Evolutionary conservation across 2,888 invertebrate species (phyloP).

Genomic region (Uropetala carovei): DNA sequence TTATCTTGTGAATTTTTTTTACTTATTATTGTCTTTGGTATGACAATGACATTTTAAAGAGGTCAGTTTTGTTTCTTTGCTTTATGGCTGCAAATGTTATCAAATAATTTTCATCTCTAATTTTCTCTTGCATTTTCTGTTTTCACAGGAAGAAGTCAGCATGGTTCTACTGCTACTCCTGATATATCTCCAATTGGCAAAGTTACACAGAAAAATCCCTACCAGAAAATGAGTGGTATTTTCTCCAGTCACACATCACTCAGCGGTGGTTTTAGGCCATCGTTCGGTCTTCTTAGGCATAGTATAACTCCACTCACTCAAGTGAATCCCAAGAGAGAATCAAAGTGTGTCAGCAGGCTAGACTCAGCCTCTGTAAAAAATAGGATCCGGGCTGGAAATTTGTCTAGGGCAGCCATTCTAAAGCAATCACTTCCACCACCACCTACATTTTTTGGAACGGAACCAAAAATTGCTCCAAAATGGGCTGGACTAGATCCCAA

Average conservation of each 20-base stretch:
- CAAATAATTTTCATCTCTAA: no score
- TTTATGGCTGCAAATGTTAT: no score
- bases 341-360: not conserved
- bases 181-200: not conserved
- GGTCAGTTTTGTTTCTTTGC: no score
- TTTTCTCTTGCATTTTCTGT: no score
- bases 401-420: constrained; percentile 34
- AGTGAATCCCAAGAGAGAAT: not conserved
- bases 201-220: not conserved
- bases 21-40: no score
- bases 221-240: not conserved
- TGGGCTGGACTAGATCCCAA: constrained; percentile 5
- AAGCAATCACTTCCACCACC: constrained; percentile 39
- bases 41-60: no score
- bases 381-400: constrained; percentile 30
- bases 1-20: no score
- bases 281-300: not conserved
- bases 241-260: not conserved
- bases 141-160: no score
- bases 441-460: constrained; percentile 32
- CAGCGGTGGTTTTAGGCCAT: not conserved
- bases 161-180: not conserved
- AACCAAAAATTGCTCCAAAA: not conserved
- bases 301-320: not conserved
- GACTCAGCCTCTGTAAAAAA: constrained; percentile 39